phyloP scores from a whole-genome alignment of 2,888 invertebrate species.

The Netelia fuscicornis region DNA sequence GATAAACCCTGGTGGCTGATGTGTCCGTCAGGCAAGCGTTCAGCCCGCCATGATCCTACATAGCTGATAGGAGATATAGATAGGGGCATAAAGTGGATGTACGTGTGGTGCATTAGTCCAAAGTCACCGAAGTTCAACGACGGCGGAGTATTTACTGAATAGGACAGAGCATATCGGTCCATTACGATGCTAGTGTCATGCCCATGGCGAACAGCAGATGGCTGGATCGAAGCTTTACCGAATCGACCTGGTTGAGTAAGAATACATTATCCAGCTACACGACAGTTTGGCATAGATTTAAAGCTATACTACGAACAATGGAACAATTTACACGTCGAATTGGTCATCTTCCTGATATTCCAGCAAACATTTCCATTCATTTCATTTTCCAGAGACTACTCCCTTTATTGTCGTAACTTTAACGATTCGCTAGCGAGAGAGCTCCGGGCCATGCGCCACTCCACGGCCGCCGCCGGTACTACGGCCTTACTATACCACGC shows the following conservation, averaged over 20 bases:
- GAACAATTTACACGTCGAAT: too few relatives aligned
- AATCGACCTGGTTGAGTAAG: not conserved
- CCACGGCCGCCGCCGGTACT: too few relatives aligned
- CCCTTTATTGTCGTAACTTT: too few relatives aligned
- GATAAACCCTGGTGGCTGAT: constrained; percentile 17
- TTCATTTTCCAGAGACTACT: too few relatives aligned
- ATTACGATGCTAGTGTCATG: not conserved
- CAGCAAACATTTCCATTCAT: too few relatives aligned
- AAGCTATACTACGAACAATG: too few relatives aligned
- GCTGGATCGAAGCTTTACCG: not conserved
- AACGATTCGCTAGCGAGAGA: too few relatives aligned
- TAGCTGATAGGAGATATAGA: not conserved
- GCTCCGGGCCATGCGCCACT: too few relatives aligned
- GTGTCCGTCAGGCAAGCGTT: constrained; percentile 38
- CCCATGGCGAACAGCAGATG: too few relatives aligned
- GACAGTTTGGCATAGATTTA: not conserved
- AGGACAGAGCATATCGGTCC: not conserved
- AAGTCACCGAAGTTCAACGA: constrained; percentile 5
- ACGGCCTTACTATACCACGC: too few relatives aligned
- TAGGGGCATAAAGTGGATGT: not conserved
- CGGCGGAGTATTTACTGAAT: constrained; percentile 1
- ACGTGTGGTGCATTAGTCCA: constrained; percentile 4
- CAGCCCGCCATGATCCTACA: constrained; percentile 10
- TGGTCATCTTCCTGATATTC: too few relatives aligned
- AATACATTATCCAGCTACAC: constrained; percentile 1